Evolutionary conservation across 2,888 invertebrate genomes (phyloP).

Genomic region (Orchesellides sinensis): DNA sequence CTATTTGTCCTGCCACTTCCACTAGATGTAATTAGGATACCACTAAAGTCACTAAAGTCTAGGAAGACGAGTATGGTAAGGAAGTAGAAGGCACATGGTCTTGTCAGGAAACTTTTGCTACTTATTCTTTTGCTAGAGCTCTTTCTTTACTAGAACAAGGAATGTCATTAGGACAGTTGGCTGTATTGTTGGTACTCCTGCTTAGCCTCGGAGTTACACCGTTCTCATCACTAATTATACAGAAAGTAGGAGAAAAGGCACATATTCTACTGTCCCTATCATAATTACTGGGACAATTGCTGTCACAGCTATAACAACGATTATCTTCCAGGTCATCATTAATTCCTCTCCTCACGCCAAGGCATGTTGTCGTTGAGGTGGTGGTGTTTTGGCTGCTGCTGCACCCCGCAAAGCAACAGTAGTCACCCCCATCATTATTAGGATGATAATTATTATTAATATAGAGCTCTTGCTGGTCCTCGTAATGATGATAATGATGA

Average conservation of each 20-base stretch:
- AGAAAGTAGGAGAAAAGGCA: not conserved
- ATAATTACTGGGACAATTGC: conserved; percentile 51
- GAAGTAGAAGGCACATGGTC: conserved; percentile 62
- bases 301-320: conserved; percentile 51
- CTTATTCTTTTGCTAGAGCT: not conserved
- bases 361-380: conserved; percentile 33
- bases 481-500: conserved; percentile 24
- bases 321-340: conserved; percentile 24
- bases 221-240: conserved; percentile 15
- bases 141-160: conserved; percentile 3
- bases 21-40: conserved; percentile 56
- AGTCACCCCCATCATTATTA: conserved; percentile 24
- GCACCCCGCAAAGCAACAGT: conserved; percentile 26
- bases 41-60: conserved; percentile 61
- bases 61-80: conserved; percentile 55
- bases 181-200: not conserved
- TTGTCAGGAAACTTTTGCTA: conserved; percentile 42
- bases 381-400: not conserved
- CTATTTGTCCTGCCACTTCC: not conserved
- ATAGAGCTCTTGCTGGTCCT: conserved; percentile 4
- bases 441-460: conserved; percentile 9
- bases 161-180: conserved; percentile 28
- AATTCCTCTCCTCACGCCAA: conserved; percentile 45
- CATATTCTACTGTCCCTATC: not conserved
- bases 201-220: too few species aligned